Evolutionary conservation across 1,140 invertebrate species (phyloP).

Genomic region (Cecropterus lyciades): DNA sequence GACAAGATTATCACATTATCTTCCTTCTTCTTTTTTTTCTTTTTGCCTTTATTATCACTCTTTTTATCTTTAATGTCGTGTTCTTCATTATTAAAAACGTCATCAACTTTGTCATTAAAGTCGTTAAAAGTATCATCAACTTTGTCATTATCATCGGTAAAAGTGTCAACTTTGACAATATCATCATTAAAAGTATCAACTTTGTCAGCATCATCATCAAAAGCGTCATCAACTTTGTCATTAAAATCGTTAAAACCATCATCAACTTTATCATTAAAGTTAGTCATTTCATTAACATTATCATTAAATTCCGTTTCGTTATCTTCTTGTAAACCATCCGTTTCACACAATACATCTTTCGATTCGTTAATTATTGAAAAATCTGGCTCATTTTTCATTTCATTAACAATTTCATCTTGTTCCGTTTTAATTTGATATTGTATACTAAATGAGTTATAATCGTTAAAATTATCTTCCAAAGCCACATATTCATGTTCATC

Average conservation of each 20-base stretch:
- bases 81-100: slow-evolving; percentile 2
- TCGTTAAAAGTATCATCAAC: slow-evolving; percentile 12
- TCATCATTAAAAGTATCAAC: slow-evolving; percentile 31
- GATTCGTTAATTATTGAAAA: too few relatives aligned
- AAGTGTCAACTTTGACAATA: too few relatives aligned
- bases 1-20: slow-evolving; percentile 57
- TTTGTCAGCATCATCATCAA: slow-evolving; percentile 33
- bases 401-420: slow-evolving; percentile 18
- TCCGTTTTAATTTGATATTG: slow-evolving; percentile 26
- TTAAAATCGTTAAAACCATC: slow-evolving; percentile 25
- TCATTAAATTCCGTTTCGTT: too few relatives aligned
- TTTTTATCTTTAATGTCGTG: slow-evolving; percentile 12
- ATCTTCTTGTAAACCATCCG: too few relatives aligned
- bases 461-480: slow-evolving; percentile 31
- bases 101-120: not conserved
- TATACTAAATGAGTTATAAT: not conserved
- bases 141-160: slow-evolving; percentile 12
- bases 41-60: slow-evolving; percentile 1
- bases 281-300: not conserved
- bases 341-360: too few relatives aligned
- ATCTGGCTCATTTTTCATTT: too few relatives aligned
- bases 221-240: slow-evolving; percentile 34
- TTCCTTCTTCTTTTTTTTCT: slow-evolving; percentile 50
- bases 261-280: not conserved
- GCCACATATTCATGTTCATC: slow-evolving; percentile 42